Conservation (phyloP, 2,113 vertebrate genomes). For the Grantiella picta region DNA sequence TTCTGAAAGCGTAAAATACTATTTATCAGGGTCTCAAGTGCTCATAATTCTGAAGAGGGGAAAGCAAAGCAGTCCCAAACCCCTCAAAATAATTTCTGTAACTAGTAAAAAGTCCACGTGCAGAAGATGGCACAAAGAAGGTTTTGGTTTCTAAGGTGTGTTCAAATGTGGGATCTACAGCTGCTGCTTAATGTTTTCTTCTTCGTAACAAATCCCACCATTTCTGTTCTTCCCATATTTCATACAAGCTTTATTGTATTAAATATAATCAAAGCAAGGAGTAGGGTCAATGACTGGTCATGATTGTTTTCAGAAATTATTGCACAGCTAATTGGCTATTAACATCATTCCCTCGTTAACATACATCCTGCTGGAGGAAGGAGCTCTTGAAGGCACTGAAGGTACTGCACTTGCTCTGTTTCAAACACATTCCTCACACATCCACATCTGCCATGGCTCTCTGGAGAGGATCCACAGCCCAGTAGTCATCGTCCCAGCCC, state of each 20-base stretch:
- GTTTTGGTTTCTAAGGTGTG: neutral
- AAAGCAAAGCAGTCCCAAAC: neutral
- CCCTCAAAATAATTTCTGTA: neutral
- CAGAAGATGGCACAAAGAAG: neutral
- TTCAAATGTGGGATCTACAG: neutral
- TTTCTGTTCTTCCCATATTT: neutral
- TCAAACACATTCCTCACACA: slow-evolving; percentile 59
- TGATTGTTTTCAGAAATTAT: slow-evolving; percentile 47
- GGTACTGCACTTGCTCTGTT: neutral
- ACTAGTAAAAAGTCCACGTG: neutral
- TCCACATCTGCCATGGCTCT: slow-evolving; percentile 87
- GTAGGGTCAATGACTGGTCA: neutral
- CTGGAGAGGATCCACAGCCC: slow-evolving; percentile 88
- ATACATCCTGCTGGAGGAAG: slow-evolving; percentile 35
- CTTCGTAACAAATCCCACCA: neutral
- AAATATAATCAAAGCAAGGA: slow-evolving; percentile 65
- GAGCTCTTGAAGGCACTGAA: slow-evolving; percentile 58
- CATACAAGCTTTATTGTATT: slow-evolving; percentile 74
- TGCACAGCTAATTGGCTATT: slow-evolving; percentile 67
- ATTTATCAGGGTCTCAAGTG: neutral
- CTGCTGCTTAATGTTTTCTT: neutral
- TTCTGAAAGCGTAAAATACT: neutral
- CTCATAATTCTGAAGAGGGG: neutral
- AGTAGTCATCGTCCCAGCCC: slow-evolving; percentile 93
- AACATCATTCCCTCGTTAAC: slow-evolving; percentile 42